Conservation (phyloP, 2,113 vertebrate species). For the Plecturocebus donacophilus region DNA sequence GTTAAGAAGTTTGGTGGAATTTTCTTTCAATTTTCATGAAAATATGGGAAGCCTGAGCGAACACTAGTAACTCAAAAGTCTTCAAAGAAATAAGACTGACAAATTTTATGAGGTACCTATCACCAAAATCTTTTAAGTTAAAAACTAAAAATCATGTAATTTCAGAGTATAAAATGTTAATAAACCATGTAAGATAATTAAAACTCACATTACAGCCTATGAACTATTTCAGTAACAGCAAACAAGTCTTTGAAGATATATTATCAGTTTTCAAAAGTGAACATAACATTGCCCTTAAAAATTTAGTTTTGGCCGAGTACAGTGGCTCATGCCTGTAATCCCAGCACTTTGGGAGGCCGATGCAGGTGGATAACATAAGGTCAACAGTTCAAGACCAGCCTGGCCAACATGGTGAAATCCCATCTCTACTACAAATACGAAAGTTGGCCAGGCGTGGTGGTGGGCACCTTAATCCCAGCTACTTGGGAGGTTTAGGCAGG, state of each 20-base stretch:
- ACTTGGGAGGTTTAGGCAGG: too few relatives aligned
- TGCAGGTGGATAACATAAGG: too few relatives aligned
- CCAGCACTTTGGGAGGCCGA: too few relatives aligned
- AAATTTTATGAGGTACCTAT: not conserved
- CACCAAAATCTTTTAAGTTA: constrained; percentile 54
- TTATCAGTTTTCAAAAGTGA: constrained; percentile 48
- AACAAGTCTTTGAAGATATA: constrained; percentile 47
- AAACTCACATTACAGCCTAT: not conserved
- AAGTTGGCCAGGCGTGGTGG: too few relatives aligned
- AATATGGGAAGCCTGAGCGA: constrained; percentile 42
- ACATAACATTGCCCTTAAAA: constrained; percentile 20
- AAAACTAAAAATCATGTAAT: constrained; percentile 40
- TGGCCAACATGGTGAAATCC: too few relatives aligned
- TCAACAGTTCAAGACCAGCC: too few relatives aligned
- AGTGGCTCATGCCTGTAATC: too few relatives aligned
- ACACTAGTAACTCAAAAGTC: constrained; percentile 46
- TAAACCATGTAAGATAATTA: constrained; percentile 55
- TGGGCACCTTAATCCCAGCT: too few relatives aligned
- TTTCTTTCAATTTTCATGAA: constrained; percentile 69
- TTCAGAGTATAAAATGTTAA: constrained; percentile 29
- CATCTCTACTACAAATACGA: too few relatives aligned
- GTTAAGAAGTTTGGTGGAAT: constrained; percentile 57
- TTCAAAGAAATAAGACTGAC: constrained; percentile 5
- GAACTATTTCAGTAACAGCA: constrained; percentile 53
- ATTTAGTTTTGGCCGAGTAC: not conserved